Base-by-base conservation (phyloP, 2,888 invertebrate genomes). In the Stenurella melanura region DNA sequence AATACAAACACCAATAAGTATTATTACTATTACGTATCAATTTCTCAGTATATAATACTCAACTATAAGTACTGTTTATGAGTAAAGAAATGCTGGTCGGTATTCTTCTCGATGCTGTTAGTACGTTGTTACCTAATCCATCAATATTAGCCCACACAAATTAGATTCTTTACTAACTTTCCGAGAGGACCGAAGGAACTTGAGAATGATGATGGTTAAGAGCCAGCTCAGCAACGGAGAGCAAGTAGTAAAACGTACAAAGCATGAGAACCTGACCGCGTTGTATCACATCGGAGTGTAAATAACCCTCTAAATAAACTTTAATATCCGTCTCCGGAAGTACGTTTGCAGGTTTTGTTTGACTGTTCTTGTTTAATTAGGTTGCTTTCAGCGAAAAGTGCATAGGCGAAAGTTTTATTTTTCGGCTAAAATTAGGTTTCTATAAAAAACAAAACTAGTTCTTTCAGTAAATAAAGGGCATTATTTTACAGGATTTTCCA, bases 221-320 rank as follows among this genome's bases (percentile, higher is more conserved):
- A 58, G 19, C 66, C 38, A 56, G 12, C 21, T 56, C 38, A 26
- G 19, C 17, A 58, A 58, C 15, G 9, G 7, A 42, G 30, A 34
- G 64, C 70, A 60, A 60, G 38, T 42, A 70, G 38, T 42, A 42
- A 56, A 42, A 34, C 56, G 72, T 54, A 72, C 63, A 63, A 67
- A 60, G 68, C 38, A 38, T 19, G 21, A 30, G 60, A 60, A 68
- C 50, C 67, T 60, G 30, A 34, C 61, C 67, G 61, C 10, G 34
- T 61, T 74, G 58, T 60, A 66, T 58, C 66, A 67, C 50, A 74
- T 50, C 68, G 26, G 42, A 17, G 71, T 58, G 75, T 71, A 71
- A 69, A 73, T 73, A 73, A 68, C 60, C 73, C 74, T 67, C 73
- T 30, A 30, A 76, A 69, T 63, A 58, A 76, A 76, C 69, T 76